Evolutionary conservation across 92 coral and sea anemone genomes (phyloP), one percentile per base, ranked within the genome.

Genomic region (Meandrina meandrites): DNA sequence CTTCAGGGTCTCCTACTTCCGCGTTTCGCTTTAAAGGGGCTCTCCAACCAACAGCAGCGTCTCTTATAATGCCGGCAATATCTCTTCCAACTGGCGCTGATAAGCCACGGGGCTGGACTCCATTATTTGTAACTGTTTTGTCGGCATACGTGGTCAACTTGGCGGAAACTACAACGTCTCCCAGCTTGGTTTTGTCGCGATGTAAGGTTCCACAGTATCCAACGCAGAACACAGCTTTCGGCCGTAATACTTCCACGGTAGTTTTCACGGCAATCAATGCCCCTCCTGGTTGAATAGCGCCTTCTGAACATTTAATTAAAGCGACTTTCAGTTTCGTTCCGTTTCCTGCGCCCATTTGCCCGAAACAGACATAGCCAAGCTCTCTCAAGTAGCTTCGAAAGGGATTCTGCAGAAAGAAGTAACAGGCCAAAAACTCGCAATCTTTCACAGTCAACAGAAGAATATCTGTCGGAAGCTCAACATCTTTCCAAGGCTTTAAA

Each of bases 221-320:
- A 27, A 80, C 83, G 45, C 92, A 90, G 47, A 86, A 67, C 45
- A 90, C 89, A 5, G 92, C 92, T 85, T 81, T 90, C 30, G 92
- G 92, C 18, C 48, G 51, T 54, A 90, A 86, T 8, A 30, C 34
- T 64, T 51, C 79, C 58, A 90, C 92, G 3, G 86, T 85, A 5
- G 62, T 90, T 34, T 47, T 75, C 31, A 90, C 83, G 19, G 28
- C 71, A 8, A 54, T 85, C 40, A 75, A 47, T 16, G 92, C 60
- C 1, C 85, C 89, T 11, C 82, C 77, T 0, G 87, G 86, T 28
- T 80, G 72, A 2, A 69, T 62, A 4, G 56, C 87, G 14, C 89
- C 92, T 51, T 90, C 84, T 0, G 30, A 57, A 21, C 92, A 85
- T 40, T 42, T 81, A 50, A 90, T 9, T 77, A 90, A 85, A 24